Percentiles rank a stretch among this genome's conserved stretches.
phyloP scores from a whole-genome alignment of 2,113 vertebrate genomes.

The Leiothrix lutea region DNA sequence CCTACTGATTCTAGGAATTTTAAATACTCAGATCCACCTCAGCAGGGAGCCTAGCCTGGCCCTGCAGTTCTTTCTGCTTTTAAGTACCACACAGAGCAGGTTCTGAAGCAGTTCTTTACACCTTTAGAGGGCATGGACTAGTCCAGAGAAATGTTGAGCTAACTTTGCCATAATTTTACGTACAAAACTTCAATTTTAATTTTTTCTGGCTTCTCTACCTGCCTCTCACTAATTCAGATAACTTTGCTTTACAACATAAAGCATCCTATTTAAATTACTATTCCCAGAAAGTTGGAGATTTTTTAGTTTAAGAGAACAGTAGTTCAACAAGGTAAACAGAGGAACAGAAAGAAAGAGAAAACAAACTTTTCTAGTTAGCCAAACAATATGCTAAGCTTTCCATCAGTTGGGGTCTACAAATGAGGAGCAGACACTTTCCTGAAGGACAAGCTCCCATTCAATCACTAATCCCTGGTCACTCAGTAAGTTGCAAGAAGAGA shows the following conservation, averaged over 20 bases:
- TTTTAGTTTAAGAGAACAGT: background rate
- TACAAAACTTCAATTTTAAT: background rate
- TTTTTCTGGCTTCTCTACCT: background rate
- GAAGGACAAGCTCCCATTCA: background rate
- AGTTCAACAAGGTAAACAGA: background rate
- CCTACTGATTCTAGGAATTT: background rate
- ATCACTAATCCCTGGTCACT: background rate
- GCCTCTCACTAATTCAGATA: background rate
- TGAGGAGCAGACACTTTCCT: background rate
- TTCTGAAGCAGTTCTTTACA: background rate
- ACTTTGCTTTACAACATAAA: background rate
- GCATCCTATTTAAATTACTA: background rate
- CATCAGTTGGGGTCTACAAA: background rate
- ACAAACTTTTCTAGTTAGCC: background rate
- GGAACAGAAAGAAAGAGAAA: background rate
- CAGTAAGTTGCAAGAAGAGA: background rate
- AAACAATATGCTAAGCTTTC: background rate
- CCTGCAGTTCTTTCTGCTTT: background rate
- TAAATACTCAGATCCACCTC: background rate
- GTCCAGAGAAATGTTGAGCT: background rate
- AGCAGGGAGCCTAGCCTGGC: background rate
- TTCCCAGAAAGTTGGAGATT: background rate
- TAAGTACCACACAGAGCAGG: background rate
- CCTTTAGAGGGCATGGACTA: background rate
- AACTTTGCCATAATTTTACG: background rate